Conservation (phyloP, 2,113 vertebrate genomes). For the Sinocyclocheilus anophthalmus region DNA sequence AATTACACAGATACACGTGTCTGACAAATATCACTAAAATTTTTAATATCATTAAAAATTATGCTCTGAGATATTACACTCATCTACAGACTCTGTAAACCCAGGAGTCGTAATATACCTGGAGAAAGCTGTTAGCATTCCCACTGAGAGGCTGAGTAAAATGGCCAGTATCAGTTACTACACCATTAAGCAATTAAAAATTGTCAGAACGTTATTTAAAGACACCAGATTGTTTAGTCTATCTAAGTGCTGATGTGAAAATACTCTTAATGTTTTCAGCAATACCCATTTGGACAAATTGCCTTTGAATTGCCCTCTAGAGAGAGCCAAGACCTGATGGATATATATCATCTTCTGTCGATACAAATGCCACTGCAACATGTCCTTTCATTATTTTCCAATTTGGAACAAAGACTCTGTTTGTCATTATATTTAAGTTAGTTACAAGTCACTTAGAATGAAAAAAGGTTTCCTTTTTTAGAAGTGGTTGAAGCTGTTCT, state of each 20-base stretch:
- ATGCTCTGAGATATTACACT: not conserved
- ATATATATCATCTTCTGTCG: not conserved
- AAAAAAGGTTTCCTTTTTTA: not conserved
- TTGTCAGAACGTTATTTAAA: not conserved
- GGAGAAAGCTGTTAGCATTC: not conserved
- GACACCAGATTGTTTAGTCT: not conserved
- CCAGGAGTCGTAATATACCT: not conserved
- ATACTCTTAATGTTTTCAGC: not conserved
- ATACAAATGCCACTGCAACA: not conserved
- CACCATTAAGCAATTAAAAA: not conserved
- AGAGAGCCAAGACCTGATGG: not conserved
- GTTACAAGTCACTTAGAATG: not conserved
- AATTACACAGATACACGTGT: no score
- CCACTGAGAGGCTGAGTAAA: not conserved
- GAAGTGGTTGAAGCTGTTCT: not conserved
- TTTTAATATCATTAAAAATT: not conserved
- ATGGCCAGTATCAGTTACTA: not conserved
- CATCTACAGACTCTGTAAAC: not conserved
- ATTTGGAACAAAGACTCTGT: not conserved
- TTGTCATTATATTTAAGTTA: conserved; percentile 15
- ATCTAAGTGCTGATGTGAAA: conserved; percentile 24
- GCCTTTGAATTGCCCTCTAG: conserved; percentile 12
- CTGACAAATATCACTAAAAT: no score
- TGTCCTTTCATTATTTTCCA: not conserved
- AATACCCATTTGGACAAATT: conserved; percentile 4